Evolutionary conservation across 2,888 invertebrate genomes (phyloP).

Genomic region (Drosophila siamana): DNA sequence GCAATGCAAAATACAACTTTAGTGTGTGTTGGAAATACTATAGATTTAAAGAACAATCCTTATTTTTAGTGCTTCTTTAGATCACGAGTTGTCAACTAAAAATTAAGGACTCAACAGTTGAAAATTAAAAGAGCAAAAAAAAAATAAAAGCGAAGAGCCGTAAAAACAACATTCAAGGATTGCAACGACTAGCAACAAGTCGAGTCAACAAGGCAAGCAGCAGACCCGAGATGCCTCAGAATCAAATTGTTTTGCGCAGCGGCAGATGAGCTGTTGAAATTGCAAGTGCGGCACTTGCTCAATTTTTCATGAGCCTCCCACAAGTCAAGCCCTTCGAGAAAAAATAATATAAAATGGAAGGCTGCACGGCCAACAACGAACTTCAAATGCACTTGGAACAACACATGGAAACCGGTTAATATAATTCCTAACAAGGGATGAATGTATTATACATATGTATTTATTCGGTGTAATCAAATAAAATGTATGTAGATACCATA

Average conservation of each 20-base stretch:
- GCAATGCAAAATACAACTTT: not conserved
- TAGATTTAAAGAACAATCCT: not conserved
- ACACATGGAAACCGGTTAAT: too few species aligned
- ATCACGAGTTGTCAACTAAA: constrained; percentile 33
- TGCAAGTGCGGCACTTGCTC: constrained; percentile 77
- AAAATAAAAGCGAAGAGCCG: not conserved
- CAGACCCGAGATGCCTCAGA: constrained; percentile 36
- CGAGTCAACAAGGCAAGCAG: not conserved
- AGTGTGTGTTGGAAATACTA: not conserved
- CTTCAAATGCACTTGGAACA: constrained; percentile 35
- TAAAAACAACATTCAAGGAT: constrained; percentile 37
- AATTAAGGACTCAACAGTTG: constrained; percentile 49
- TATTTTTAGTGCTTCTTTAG: too few species aligned
- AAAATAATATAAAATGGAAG: not conserved
- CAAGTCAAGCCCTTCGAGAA: constrained; percentile 47
- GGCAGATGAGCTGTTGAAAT: constrained; percentile 79
- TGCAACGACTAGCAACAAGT: constrained; percentile 14
- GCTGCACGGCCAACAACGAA: constrained; percentile 6
- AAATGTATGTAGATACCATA: too few species aligned
- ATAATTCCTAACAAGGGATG: too few species aligned
- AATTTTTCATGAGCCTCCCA: constrained; percentile 79
- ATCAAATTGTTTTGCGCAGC: constrained; percentile 71
- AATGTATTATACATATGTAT: too few species aligned
- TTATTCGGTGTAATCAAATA: too few species aligned
- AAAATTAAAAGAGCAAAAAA: constrained; percentile 24